Evolutionary conservation across 2,888 invertebrate species (phyloP).

Genomic region (Tetranychus piercei): DNA sequence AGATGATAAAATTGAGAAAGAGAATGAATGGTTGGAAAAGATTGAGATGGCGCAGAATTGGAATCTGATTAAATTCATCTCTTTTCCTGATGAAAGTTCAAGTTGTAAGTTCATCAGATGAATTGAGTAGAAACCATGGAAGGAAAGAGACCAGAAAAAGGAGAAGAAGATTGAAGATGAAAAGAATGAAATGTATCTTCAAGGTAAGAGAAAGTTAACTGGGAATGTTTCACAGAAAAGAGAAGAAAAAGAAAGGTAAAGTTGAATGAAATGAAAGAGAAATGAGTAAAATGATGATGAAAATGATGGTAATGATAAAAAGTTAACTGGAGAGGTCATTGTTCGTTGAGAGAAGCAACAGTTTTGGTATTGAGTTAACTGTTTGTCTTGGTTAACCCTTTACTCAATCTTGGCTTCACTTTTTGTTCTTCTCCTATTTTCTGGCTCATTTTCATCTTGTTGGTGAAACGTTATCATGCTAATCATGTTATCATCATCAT

Average conservation of each 20-base stretch:
- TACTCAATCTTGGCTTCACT: not conserved
- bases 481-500: too few relatives aligned
- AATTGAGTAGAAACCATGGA: not conserved
- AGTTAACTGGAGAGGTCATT: not conserved
- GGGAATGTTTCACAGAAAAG: not conserved
- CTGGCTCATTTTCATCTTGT: too few relatives aligned
- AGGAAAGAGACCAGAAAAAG: not conserved
- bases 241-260: not conserved
- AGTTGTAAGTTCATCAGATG: not conserved
- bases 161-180: not conserved
- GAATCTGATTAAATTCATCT: not conserved
- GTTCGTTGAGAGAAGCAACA: not conserved
- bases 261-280: too few relatives aligned
- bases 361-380: not conserved
- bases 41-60: not conserved
- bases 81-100: not conserved
- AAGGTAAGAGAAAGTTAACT: too few relatives aligned
- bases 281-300: not conserved
- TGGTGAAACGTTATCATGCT: too few relatives aligned
- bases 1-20: not conserved
- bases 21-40: not conserved
- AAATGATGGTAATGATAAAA: not conserved
- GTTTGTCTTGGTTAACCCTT: not conserved
- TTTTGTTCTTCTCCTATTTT: not conserved
- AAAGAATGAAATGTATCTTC: not conserved